A percentile compares a stretch with the other conserved stretches of the same genome.
Evolutionary conservation across 2,113 vertebrate genomes (phyloP).

Genomic region (Cyanoliseus patagonus): DNA sequence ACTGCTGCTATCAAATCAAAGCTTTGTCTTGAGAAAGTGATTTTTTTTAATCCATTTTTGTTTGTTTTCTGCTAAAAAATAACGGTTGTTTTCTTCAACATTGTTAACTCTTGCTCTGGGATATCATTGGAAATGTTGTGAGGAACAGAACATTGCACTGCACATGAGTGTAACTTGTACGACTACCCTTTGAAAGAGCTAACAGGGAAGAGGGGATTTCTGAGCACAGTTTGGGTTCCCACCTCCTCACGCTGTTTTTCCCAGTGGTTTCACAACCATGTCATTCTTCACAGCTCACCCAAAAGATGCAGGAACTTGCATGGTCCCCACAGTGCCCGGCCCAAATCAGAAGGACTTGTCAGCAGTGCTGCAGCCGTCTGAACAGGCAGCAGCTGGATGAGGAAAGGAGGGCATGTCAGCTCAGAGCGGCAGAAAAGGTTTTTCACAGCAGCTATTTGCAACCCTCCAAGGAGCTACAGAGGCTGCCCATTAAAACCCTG

Average conservation of each 20-base stretch:
- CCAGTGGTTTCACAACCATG: neutral
- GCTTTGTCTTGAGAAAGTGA: neutral
- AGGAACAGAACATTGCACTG: rapidly evolving
- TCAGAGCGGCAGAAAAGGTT: constrained; percentile 76
- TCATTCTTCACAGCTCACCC: neutral
- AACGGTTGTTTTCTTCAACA: neutral
- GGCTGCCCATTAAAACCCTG: constrained; percentile 98
- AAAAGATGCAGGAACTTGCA: neutral
- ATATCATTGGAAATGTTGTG: neutral
- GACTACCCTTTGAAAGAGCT: neutral
- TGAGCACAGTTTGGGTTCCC: rapidly evolving
- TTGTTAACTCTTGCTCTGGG: neutral
- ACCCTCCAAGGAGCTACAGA: constrained; percentile 88
- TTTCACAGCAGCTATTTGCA: constrained; percentile 88
- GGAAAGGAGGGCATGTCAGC: constrained; percentile 86
- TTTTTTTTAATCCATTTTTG: neutral
- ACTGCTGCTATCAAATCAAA: neutral
- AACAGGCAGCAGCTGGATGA: constrained; percentile 72
- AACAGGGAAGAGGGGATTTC: neutral
- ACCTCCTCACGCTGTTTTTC: neutral
- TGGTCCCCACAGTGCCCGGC: constrained; percentile 3
- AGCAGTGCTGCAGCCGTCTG: constrained; percentile 52
- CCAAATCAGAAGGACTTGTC: constrained; percentile 42
- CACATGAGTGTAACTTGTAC: rapidly evolving
- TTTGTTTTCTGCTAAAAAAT: neutral